These are phyloP conservation scores for Tympanoctomys barrerae DNA, from an alignment of 2,797 vertebrate genomes.

Conservation along the genomic window DNA sequence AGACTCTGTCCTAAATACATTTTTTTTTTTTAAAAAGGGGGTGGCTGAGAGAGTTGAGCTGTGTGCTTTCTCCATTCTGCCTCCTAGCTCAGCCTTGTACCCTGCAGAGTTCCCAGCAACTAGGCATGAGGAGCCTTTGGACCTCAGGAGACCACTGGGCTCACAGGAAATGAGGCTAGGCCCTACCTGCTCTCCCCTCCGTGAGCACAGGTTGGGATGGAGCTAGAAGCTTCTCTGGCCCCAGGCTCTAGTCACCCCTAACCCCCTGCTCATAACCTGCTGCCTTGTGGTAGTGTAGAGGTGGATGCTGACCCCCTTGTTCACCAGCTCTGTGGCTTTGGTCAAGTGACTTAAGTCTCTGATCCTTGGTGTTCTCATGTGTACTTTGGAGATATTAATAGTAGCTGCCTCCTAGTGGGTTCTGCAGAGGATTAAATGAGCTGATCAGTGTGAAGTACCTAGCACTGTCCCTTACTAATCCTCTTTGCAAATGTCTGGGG, in stretches of 20 bases:
- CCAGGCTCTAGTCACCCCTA: not conserved
- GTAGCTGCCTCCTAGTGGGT: not conserved
- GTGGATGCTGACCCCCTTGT: rapidly evolving
- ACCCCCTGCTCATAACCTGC: not conserved
- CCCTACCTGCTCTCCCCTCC: not conserved
- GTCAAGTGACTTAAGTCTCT: constrained; percentile 19
- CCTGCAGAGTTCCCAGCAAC: not conserved
- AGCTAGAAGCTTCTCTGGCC: not conserved
- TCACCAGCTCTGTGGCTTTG: not conserved
- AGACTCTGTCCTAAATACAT: no score
- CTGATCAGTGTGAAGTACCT: constrained; percentile 7
- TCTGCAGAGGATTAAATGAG: not conserved
- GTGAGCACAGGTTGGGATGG: not conserved
- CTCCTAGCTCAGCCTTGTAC: not conserved
- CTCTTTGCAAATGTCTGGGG: not conserved
- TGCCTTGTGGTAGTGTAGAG: not conserved
- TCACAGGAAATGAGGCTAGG: not conserved
- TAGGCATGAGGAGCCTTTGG: not conserved
- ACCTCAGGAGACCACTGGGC: not conserved
- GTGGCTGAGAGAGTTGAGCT: not conserved
- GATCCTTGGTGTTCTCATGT: not conserved
- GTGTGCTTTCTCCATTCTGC: not conserved
- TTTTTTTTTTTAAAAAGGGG: no score
- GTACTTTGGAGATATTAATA: constrained; percentile 23
- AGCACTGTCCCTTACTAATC: not conserved